Conservation (phyloP, 1,140 invertebrate species). For the Planococcus citri region DNA sequence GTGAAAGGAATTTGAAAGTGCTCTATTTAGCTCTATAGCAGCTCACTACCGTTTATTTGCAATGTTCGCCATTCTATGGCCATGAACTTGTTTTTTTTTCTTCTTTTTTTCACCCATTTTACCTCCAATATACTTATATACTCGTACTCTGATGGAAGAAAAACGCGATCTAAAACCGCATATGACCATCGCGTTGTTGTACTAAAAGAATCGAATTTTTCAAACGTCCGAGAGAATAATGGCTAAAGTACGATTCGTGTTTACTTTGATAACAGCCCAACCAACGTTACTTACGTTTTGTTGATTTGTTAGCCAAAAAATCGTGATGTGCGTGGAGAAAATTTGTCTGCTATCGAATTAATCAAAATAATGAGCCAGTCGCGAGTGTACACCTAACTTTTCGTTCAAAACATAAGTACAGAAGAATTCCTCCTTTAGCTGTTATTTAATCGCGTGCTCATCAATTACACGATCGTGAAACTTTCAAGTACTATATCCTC, state of each 20-base stretch:
- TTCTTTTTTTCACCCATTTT: no score
- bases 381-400: no score
- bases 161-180: no score
- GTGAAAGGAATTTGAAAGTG: slow-evolving; percentile 2
- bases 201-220: neutral
- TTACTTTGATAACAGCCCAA: neutral
- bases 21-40: neutral
- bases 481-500: no score
- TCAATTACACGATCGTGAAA: no score
- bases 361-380: neutral
- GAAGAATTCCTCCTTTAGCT: no score
- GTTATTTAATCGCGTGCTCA: no score
- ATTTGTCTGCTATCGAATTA: neutral
- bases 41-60: neutral
- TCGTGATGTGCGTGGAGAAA: neutral
- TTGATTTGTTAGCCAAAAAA: neutral
- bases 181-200: no score
- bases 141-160: neutral
- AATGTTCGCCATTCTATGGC: neutral
- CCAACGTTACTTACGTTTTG: neutral
- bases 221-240: slow-evolving; percentile 2
- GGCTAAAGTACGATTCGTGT: neutral
- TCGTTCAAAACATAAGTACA: no score
- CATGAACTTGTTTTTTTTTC: slow-evolving; percentile 4
- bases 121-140: no score